phyloP scores from a whole-genome alignment of 2,113 vertebrate species.

The Oenanthe oenanthe region DNA sequence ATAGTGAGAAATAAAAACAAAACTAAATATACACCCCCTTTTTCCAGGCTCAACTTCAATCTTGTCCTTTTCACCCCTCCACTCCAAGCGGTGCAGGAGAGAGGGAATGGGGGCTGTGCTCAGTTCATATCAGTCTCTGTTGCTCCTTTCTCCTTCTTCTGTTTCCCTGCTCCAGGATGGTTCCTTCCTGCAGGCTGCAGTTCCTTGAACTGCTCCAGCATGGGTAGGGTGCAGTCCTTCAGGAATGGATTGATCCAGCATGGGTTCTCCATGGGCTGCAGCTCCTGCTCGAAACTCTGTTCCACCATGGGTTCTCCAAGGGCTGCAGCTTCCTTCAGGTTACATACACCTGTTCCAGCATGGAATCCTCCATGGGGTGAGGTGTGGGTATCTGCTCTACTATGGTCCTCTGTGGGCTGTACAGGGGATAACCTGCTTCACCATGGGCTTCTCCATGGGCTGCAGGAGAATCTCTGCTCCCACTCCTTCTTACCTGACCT shows the following conservation, averaged over 20 bases:
- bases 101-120: fast-evolving
- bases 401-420: fast-evolving
- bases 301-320: fast-evolving
- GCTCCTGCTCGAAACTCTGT: not conserved
- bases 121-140: not conserved
- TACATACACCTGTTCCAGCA: not conserved
- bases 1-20: not conserved
- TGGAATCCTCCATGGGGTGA: not conserved
- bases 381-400: not conserved
- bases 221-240: not conserved
- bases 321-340: not conserved
- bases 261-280: fast-evolving
- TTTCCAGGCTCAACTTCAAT: not conserved
- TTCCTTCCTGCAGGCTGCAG: not conserved
- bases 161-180: fast-evolving
- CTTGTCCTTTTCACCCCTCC: not conserved
- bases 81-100: fast-evolving
- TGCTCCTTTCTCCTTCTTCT: not conserved
- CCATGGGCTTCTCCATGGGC: no score
- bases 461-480: not conserved
- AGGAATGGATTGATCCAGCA: not conserved
- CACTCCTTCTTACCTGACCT: not conserved
- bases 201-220: not conserved
- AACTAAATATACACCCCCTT: not conserved
- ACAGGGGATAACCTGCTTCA: fast-evolving